phyloP scores from a whole-genome alignment of 1,140 invertebrate species.

The Calycopis cecrops region DNA sequence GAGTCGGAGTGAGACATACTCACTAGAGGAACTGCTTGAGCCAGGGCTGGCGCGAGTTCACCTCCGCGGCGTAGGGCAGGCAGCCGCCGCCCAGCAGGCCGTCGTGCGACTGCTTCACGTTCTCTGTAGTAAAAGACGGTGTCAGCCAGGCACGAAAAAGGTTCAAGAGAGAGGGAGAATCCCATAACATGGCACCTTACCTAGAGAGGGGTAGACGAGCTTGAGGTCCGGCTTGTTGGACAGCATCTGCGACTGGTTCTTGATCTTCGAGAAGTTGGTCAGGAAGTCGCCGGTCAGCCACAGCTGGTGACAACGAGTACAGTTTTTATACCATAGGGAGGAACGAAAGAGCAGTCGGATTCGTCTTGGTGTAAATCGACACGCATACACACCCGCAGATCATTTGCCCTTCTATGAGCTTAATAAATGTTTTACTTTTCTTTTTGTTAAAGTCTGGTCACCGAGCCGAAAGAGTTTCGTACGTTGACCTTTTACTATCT shows the following conservation, averaged over 20 bases:
- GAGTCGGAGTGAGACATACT: too few species aligned
- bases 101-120: constrained; percentile 90
- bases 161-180: too few species aligned
- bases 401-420: too few species aligned
- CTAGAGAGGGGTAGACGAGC: constrained; percentile 73
- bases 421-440: too few species aligned
- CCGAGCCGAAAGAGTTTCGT: too few species aligned
- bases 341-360: too few species aligned
- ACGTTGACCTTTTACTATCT: too few species aligned
- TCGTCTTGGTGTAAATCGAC: too few species aligned
- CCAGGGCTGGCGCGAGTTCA: constrained; percentile 92
- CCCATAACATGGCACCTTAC: constrained; percentile 24
- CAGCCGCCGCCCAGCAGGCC: constrained; percentile 89
- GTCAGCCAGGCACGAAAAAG: neutral
- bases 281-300: constrained; percentile 70
- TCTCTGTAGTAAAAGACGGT: constrained; percentile 73
- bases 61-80: constrained; percentile 88
- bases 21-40: constrained; percentile 86
- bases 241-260: constrained; percentile 47
- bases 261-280: constrained; percentile 54
- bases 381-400: too few species aligned
- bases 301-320: constrained; percentile 29
- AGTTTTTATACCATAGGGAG: neutral
- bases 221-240: constrained; percentile 62
- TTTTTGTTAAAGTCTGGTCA: too few species aligned